Base-by-base conservation (phyloP, 2,113 vertebrate species). In the Misgurnus anguillicaudatus region DNA sequence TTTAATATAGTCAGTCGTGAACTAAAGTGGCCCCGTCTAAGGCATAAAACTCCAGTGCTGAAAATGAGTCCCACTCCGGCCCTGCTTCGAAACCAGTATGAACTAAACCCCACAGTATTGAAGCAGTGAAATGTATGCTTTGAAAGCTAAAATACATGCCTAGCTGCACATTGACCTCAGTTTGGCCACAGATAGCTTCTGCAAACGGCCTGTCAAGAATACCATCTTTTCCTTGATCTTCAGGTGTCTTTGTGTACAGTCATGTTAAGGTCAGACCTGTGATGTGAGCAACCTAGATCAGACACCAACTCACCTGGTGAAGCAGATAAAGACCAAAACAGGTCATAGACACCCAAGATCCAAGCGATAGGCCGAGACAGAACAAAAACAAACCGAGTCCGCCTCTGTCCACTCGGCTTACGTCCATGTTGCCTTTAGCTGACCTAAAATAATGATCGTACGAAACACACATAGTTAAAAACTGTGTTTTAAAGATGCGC, bases 301-400 rank as follows among this genome's bases (percentile, higher is more conserved):
- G 73, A 80, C 73, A 70, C 55, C 41, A 72, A 80, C 61, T 81
- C 51, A 66, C 68, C 75, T 65, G 53, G 78, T 70, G 78, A 80
- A 47, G 65, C 41, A 53, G 78, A 83, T 51, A 68, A 38, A 47
- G 78, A 66, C 67, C 61, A 75, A 65, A 42, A 78, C 57, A 65
- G 69, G 68, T 75, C 70, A 61, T 64, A 51, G 75, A 47, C 67
- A 72, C 38, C 53, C 61, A 80, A 82, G 66, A 76, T 73, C 47
- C 72, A 72, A 68, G 51, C 63, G 66, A 45, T 77, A 79, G 71
- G 77, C 47, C 38, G 39, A 77, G 19, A 71, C 55, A 55, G 48
- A 68, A 80, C 78, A 80, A 64, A 64, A 77, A 60, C 70, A 69
- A 72, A 39, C 38, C 5, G n/a, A 14, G 47, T 68, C 47, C 36